Base-by-base conservation (phyloP, 2,113 vertebrate genomes). In the Lampris megalopsis region DNA sequence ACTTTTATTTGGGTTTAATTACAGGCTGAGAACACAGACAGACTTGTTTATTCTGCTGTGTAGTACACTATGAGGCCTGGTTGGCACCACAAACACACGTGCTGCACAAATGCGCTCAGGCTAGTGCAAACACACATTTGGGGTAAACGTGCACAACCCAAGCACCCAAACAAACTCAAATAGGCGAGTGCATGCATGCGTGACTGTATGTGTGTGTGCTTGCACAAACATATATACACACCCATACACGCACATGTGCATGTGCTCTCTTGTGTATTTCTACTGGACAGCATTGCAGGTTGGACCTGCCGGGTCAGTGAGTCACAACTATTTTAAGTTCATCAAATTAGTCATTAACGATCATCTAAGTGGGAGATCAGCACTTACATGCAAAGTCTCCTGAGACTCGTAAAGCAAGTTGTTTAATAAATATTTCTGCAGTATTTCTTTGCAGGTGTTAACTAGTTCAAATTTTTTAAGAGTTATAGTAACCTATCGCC, bases 1-100 rank as follows among this genome's bases (percentile, higher is more conserved):
- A 89, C 86, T 90, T 92, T 92, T 92, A 92, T 89, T 86, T 75
- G 41, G 79, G 87, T 91, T 92, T 92, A 92, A 92, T 93, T 90
- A 89, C 84, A 91, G 87, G 80, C 88, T 88, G 81, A 59, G 71
- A 79, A 91, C 85, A 92, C 86, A 92, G 88, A 88, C 85, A 84
- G 88, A 86, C 85, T 90, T 91, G 88, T 91, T 92, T 91, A 91
- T 91, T 90, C 87, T 86, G 85, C 81, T 83, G 81, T 61, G 52
- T 82, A 82, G 74, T 87, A 87, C 84, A 83, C 81, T 82, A 79
- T 74, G 86, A 89, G 87, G 79, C 86, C 75, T 86, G 81, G 75
- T 85, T 78, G 86, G 82, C 86, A 89, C 85, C 84, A 79, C 81
- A 80, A 75, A 82, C 84, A 83, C 86, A 86, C 80, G 54, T 86